A percentile compares a stretch with the other conserved stretches of the same genome.
phyloP scores from a whole-genome alignment of 1,140 invertebrate species.

The Aphidius ervi region DNA sequence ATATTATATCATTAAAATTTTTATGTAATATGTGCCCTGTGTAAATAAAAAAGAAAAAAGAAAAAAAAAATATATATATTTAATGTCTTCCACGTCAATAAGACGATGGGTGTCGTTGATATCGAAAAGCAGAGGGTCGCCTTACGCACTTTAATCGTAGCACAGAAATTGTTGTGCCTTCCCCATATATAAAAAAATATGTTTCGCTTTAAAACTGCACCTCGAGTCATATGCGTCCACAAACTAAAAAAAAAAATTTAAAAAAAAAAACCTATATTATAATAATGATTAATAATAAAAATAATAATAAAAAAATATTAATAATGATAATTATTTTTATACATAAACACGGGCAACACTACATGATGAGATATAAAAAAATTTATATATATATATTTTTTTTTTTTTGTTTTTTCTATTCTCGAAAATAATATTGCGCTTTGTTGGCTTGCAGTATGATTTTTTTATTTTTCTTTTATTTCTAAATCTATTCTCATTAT shows the following conservation, averaged over 20 bases:
- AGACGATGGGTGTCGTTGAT: constrained; percentile 12
- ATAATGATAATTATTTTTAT: too few species aligned
- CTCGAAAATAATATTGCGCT: too few species aligned
- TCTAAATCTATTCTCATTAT: not conserved
- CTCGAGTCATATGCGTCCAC: too few species aligned
- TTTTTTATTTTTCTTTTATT: not conserved
- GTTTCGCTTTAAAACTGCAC: too few species aligned
- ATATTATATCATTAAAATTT: not conserved
- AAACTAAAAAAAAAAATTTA: too few species aligned
- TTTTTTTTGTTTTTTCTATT: too few species aligned
- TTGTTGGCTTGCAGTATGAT: not conserved
- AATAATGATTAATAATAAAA: too few species aligned
- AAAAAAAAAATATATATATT: constrained; percentile 20
- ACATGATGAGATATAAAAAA: too few species aligned
- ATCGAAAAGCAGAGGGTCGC: constrained; percentile 23
- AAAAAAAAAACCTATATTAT: too few species aligned
- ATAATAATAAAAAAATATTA: too few species aligned
- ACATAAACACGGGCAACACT: too few species aligned
- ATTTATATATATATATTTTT: too few species aligned
- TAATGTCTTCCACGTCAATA: constrained; percentile 29
- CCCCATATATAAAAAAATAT: constrained; percentile 23
- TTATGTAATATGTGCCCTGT: not conserved
- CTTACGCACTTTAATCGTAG: constrained; percentile 33
- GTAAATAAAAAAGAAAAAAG: constrained; percentile 16
- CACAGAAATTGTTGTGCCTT: constrained; percentile 39